A percentile compares a stretch with the other conserved stretches of the same genome.
Conservation (phyloP, 2,888 invertebrate species). For the Lasioglossum figueresi region DNA sequence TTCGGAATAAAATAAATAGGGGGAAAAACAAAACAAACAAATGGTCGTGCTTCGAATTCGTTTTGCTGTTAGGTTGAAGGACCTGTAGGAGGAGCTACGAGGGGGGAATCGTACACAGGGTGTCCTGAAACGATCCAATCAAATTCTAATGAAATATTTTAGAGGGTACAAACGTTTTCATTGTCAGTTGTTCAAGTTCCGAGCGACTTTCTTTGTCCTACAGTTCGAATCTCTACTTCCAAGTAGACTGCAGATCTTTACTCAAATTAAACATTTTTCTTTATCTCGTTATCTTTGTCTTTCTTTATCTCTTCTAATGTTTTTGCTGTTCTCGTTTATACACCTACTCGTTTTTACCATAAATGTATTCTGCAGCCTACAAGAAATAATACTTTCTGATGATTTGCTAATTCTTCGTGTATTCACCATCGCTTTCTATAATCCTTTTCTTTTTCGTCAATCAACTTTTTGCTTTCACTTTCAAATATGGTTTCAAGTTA, state of each 20-base stretch:
- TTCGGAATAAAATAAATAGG: constrained; percentile 25
- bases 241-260: background rate
- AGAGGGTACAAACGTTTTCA: background rate
- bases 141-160: background rate
- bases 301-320: no score
- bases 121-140: background rate
- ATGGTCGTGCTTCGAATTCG: constrained; percentile 24
- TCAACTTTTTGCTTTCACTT: background rate
- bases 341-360: no score
- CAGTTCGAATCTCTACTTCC: background rate
- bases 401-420: no score
- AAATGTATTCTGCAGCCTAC: no score
- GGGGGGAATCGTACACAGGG: background rate
- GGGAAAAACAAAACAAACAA: background rate
- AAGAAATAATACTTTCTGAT: no score
- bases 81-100: background rate
- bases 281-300: no score
- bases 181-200: background rate
- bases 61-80: constrained; percentile 26
- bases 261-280: background rate
- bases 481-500: background rate
- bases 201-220: background rate
- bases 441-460: background rate
- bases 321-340: no score
- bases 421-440: background rate